Evolutionary conservation across 2,888 invertebrate species (phyloP), one percentile per base, ranked within the genome.

Genomic region (Ormyrus pomaceus): DNA sequence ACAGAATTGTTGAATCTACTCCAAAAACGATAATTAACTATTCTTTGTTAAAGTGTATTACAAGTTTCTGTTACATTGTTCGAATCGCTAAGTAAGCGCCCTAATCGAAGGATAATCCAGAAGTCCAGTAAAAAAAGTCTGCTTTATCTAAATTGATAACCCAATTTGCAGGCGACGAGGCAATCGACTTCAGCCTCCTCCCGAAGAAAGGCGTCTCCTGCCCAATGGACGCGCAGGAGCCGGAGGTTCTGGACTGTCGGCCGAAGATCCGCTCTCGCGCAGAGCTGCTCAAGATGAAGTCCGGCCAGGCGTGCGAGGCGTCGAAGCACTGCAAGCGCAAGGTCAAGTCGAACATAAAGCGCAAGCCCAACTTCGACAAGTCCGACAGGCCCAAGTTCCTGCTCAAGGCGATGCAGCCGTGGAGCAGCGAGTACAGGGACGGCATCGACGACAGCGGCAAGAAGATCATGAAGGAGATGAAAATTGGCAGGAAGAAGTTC

Each of bases 341-440:
- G 56, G 10, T 48, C 58, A 66, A 10, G 51, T n/a, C n/a, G 34
- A 34, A 34, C 34, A 10, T 19, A 46, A 4, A 62, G 56, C 11
- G 55, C 58, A 66, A n/a, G 53, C n/a, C n/a, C 4, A 34, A 34
- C 34, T 34, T 34, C 34, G 34, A 34, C 34, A 34, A 34, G 34
- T 34, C 34, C 34, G 34, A 34, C 34, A 34, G 34, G 34, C 34
- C 34, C 53, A 59, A 59, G 10, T n/a, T 34, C 34, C 34, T 34
- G 4, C 34, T 13, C 0, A 53, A 59, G 5, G 7, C 4, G 5
- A 91, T 92, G 4, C 92, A 93, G 1, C 87, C 92, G 19, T 93
- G 93, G 84, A 92, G 91, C 82, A 92, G 93, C 0, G 94, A 94
- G 87, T 95, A 95, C 87, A 93, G 93, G 86, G 94, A 94, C 81